These are phyloP conservation scores for Hippocampus comes DNA, from an alignment of 2,113 vertebrate species.

Conservation along the genomic window DNA sequence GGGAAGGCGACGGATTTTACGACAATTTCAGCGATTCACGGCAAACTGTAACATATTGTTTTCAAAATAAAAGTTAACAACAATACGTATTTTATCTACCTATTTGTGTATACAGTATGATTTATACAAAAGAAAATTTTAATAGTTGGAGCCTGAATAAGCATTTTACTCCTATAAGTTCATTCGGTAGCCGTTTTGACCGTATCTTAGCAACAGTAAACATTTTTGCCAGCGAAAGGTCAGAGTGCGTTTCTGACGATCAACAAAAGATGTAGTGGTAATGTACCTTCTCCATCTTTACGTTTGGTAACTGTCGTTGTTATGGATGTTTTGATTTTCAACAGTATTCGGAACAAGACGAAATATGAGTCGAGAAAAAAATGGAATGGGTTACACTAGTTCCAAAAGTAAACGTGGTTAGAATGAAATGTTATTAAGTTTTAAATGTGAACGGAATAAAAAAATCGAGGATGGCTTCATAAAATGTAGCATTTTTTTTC, in stretches of 20 bases:
- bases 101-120: neutral
- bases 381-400: neutral
- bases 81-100: neutral
- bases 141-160: too few species aligned
- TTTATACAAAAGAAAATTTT: neutral
- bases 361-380: neutral
- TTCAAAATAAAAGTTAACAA: constrained; percentile 4
- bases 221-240: neutral
- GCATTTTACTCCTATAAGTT: neutral
- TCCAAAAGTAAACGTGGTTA: neutral
- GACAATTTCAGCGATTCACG: constrained; percentile 4
- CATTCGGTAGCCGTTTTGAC: neutral
- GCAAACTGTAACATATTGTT: neutral
- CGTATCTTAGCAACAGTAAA: constrained; percentile 5
- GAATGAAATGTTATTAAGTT: neutral
- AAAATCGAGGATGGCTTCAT: neutral
- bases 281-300: neutral
- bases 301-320: neutral
- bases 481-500: neutral
- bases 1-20: neutral
- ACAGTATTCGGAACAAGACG: neutral
- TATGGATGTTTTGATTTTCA: neutral
- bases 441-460: neutral
- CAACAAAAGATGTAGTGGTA: neutral
- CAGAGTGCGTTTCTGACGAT: neutral